Base-by-base conservation (phyloP, 92 coral and sea anemone genomes). In the Chrysogorgia sp. region DNA sequence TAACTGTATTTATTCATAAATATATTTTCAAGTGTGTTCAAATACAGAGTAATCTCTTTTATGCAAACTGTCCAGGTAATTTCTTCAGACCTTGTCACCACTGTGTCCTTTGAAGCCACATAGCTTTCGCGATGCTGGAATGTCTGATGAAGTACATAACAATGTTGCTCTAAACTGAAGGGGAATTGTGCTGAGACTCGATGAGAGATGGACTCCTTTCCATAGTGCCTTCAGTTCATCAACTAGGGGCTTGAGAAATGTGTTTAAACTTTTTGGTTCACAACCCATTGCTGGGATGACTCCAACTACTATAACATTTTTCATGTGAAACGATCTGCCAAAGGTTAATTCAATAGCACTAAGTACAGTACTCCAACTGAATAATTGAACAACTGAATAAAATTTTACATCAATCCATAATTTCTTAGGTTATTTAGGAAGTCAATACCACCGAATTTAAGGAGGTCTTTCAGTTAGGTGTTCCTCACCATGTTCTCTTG, bases 341-440 rank as follows among this genome's bases (percentile, higher is more conserved):
- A 24, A 1, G 84, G 84, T 22, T 65, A 21, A 79, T 79, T 79
- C 19, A 50, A 45, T 7, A 63, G 13, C 15, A 70, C 88, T 25
- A 90, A 50, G 53, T 86, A 90, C 37, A 88, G 80, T 10, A 88
- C 92, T 17, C 92, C 89, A 26, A 88, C 92, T 25, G 89, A 88
- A 37, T 88, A 84, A 67, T 88, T 89, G 86, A 89, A 78, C 21
- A 88, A 90, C 35, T 89, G 90, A 82, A 89, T 85, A 43, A 89
- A 89, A 72, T 85, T 89, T 35, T 58, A 64, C 90, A 87, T 83
- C 1, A 87, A 34, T 34, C 82, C 88, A 74, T 85, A 84, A 50
- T 85, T 89, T 67, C 88, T 67, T 10, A 88, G 87, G 33, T 48
- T 60, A 29, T 85, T 67, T 10, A 89, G 63, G 62, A 89, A 86